Conservation (phyloP, 2,113 vertebrate genomes). For the Panthera leo region DNA sequence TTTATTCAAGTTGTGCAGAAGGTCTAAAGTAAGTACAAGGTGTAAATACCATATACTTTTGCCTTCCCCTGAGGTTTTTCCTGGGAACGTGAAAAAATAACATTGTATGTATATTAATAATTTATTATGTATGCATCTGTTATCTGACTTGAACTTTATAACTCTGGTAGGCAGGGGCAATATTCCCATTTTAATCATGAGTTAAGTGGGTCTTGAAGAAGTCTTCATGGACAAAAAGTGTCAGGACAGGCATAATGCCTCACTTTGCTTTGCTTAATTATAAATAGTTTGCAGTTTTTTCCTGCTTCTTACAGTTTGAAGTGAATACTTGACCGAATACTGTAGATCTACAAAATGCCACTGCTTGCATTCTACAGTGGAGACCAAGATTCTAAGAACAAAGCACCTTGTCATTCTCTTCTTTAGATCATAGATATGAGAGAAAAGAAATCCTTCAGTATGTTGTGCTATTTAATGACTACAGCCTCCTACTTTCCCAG, state of each 20-base stretch:
- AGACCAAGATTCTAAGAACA: neutral
- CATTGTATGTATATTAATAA: neutral
- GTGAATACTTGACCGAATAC: neutral
- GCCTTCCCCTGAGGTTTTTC: neutral
- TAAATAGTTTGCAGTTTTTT: neutral
- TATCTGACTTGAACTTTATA: neutral
- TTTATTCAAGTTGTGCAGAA: neutral
- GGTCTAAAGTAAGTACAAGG: neutral
- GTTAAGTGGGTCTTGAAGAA: neutral
- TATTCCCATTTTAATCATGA: neutral
- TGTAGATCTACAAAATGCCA: neutral
- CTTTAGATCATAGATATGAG: neutral
- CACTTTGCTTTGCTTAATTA: neutral
- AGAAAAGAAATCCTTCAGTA: neutral
- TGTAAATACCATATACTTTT: neutral
- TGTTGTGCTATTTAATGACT: neutral
- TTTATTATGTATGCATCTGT: neutral
- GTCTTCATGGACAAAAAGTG: neutral
- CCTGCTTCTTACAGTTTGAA: neutral
- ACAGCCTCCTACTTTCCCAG: neutral
- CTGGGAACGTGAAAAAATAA: neutral
- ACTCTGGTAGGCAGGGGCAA: neutral
- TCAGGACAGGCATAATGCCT: neutral
- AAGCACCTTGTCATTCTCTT: neutral
- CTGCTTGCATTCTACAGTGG: neutral